A percentile compares a stretch with the other conserved stretches of the same genome.
Evolutionary conservation across 2,797 vertebrate species (phyloP).

Genomic region (Agapornis canus): DNA sequence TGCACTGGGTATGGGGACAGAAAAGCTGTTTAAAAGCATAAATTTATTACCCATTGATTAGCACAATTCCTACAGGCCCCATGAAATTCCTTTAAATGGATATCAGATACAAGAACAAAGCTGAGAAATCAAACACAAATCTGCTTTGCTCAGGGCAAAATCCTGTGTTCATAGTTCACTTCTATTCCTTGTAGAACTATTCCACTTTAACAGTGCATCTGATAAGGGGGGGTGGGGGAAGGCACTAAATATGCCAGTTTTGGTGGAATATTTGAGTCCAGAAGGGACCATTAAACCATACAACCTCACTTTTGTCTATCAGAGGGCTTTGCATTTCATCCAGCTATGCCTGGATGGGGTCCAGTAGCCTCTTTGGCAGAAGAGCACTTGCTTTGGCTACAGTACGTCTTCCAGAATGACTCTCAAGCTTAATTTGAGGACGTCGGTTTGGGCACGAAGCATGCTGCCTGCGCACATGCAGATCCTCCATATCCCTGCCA

Average conservation of each 20-base stretch:
- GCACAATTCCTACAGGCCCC: constrained; percentile 14
- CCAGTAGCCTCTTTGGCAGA: background rate
- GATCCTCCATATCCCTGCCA: background rate
- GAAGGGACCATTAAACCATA: background rate
- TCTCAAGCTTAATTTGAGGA: background rate
- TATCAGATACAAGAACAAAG: constrained; percentile 56
- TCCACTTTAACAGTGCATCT: background rate
- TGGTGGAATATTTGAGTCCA: background rate
- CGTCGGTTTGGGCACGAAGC: background rate
- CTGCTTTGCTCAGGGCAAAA: constrained; percentile 1
- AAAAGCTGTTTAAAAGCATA: constrained; percentile 14
- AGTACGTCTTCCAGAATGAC: background rate
- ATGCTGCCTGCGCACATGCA: background rate
- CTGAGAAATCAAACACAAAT: constrained; percentile 48
- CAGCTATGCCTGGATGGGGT: background rate
- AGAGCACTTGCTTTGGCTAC: background rate
- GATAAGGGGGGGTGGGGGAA: background rate
- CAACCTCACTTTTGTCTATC: constrained; percentile 1
- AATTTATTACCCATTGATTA: constrained; percentile 60
- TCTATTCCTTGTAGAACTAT: background rate
- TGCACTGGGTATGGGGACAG: background rate
- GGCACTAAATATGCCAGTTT: background rate
- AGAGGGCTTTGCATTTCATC: background rate
- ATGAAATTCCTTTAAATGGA: constrained; percentile 46
- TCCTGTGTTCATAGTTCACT: background rate